Evolutionary conservation across 2,797 vertebrate species (phyloP).

Genomic region (Pipistrellus pipistrellus): DNA sequence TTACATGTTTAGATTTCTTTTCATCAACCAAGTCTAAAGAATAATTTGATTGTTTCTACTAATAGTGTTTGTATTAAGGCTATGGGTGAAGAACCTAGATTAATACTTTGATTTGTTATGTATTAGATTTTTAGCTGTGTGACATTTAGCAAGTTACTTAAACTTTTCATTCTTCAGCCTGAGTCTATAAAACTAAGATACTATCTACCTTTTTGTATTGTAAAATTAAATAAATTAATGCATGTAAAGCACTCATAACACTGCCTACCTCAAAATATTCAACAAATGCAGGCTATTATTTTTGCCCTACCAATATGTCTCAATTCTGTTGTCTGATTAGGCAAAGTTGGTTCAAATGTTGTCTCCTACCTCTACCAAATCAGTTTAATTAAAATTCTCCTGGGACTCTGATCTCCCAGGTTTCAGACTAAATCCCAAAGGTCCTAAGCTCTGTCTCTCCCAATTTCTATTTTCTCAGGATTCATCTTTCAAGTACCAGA

Average conservation of each 20-base stretch:
- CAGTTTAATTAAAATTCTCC: constrained; percentile 28
- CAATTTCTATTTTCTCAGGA: constrained; percentile 6
- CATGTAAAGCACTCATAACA: background rate
- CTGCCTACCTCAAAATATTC: constrained; percentile 11
- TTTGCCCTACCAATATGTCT: background rate
- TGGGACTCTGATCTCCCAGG: constrained; percentile 7
- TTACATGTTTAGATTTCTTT: background rate
- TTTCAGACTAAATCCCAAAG: constrained; percentile 35
- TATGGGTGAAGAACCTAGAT: background rate
- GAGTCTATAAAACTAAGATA: constrained; percentile 44
- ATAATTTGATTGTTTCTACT: constrained; percentile 22
- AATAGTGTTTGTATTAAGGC: background rate
- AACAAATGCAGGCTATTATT: constrained; percentile 1
- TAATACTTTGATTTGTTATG: background rate
- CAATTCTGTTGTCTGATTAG: constrained; percentile 14
- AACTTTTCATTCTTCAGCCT: constrained; percentile 28
- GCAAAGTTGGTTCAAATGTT: constrained; percentile 40
- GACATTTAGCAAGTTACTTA: background rate
- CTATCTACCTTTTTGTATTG: background rate
- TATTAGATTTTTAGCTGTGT: background rate
- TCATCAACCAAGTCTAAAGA: background rate
- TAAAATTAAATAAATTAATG: constrained; percentile 10
- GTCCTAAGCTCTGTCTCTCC: background rate
- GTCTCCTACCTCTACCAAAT: constrained; percentile 15
- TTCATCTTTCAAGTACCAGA: constrained; percentile 31